Evolutionary conservation across 2,888 invertebrate genomes (phyloP).

Genomic region (Dyspetes luteomarginatus): DNA sequence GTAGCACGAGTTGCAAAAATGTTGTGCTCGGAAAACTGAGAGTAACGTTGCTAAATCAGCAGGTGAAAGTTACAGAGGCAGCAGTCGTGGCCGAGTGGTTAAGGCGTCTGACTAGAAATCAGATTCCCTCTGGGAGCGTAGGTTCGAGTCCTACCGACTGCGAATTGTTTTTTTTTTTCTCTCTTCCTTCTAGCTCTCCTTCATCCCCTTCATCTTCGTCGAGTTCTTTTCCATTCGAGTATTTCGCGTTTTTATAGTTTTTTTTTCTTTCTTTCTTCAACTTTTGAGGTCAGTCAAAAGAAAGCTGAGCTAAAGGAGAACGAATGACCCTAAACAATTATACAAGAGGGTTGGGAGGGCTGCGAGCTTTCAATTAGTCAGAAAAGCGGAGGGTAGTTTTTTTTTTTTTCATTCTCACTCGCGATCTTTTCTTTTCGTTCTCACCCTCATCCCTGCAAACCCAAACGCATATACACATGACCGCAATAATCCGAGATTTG

Average conservation of each 20-base stretch:
- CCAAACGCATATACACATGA: not conserved
- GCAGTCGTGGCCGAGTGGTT: conserved; percentile 94
- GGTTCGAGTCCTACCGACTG: conserved; percentile 96
- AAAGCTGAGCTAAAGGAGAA: not conserved
- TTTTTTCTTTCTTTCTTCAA: conserved; percentile 10
- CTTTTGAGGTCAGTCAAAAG: conserved; percentile 10
- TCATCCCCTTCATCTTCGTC: not conserved
- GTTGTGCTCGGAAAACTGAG: conserved; percentile 1
- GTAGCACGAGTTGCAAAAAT: conserved; percentile 20
- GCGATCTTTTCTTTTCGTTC: conserved; percentile 16
- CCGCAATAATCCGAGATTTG: conserved; percentile 39
- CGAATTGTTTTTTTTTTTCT: conserved; percentile 80
- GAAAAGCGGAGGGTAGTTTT: conserved; percentile 18
- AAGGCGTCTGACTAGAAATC: conserved; percentile 96
- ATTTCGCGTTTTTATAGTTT: conserved; percentile 9
- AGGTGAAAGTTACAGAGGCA: conserved; percentile 72
- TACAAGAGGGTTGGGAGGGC: not conserved
- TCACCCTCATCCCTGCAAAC: conserved; percentile 20
- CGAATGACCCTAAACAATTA: conserved; percentile 32
- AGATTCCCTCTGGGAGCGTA: conserved; percentile 96
- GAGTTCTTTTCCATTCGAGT: not conserved
- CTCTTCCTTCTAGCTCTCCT: conserved; percentile 8
- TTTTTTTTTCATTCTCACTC: not conserved
- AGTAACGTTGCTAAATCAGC: not conserved
- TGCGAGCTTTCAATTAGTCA: conserved; percentile 40